Percentiles rank a stretch among this genome's conserved stretches.
Evolutionary conservation across 35 echinoderm and acorn worm species (phyloP).

Genomic region (Anneissia japonica): DNA sequence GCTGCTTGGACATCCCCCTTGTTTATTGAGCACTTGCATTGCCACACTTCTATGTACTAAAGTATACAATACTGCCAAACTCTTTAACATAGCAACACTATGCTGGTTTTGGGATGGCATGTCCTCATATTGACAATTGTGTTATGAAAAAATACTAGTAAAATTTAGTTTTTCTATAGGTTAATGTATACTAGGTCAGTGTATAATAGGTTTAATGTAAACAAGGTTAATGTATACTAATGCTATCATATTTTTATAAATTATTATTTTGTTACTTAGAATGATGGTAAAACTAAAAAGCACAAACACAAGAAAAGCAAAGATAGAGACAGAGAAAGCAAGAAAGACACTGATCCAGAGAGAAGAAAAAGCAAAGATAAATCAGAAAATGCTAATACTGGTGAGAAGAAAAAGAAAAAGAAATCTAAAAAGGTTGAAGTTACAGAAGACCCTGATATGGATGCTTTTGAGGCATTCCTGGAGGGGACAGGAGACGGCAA

Average conservation of each 20-base stretch:
- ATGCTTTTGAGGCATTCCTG: slow-evolving; percentile 61
- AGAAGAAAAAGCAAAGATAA: slow-evolving; percentile 15
- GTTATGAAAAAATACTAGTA: neutral
- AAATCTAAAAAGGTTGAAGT: neutral
- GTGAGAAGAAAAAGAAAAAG: slow-evolving; percentile 37
- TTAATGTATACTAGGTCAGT: neutral
- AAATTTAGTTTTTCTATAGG: neutral
- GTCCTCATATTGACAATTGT: too few relatives aligned
- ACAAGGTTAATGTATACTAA: neutral
- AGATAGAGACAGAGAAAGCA: slow-evolving; percentile 39
- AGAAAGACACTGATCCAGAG: slow-evolving; percentile 1
- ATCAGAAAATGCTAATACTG: neutral
- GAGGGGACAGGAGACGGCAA: slow-evolving; percentile 47
- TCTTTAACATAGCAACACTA: neutral
- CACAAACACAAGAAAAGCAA: slow-evolving; percentile 75
- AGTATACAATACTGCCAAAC: too few relatives aligned
- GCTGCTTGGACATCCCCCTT: too few relatives aligned
- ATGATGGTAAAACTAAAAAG: slow-evolving; percentile 62
- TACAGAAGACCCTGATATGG: slow-evolving; percentile 15
- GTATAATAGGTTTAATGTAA: too few relatives aligned
- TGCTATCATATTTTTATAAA: neutral
- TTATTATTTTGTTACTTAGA: slow-evolving; percentile 9
- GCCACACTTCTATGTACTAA: too few relatives aligned
- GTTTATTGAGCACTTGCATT: too few relatives aligned
- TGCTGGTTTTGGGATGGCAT: neutral